Evolutionary conservation across 2,888 invertebrate genomes (phyloP).

Genomic region (Agonopterix alstromeriana): DNA sequence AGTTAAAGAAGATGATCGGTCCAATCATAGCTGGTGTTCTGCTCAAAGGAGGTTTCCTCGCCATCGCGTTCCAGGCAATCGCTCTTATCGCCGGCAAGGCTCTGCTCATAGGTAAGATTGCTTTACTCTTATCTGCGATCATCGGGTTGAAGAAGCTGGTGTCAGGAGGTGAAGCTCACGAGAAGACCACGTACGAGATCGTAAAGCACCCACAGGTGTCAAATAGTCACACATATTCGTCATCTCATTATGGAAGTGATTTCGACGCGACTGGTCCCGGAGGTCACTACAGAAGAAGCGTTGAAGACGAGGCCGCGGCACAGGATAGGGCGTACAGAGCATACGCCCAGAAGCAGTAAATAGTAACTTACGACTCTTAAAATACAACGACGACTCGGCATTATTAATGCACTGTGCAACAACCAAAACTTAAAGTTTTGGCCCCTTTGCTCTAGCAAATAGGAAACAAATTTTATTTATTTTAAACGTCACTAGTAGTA

Average conservation of each 20-base stretch:
- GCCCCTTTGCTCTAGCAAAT: constrained; percentile 32
- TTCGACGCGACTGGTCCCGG: constrained; percentile 76
- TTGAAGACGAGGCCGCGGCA: constrained; percentile 77
- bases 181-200: constrained; percentile 90
- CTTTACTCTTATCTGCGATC: constrained; percentile 85
- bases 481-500: constrained; percentile 31
- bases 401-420: constrained; percentile 11
- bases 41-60: constrained; percentile 83
- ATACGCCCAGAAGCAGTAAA: constrained; percentile 60
- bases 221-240: constrained; percentile 85
- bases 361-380: constrained; percentile 53
- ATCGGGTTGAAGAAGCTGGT: constrained; percentile 89
- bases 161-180: constrained; percentile 79
- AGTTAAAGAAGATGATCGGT: constrained; percentile 80
- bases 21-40: constrained; percentile 82
- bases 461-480: constrained; percentile 21
- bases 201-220: constrained; percentile 90
- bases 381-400: constrained; percentile 50
- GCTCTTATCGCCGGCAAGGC: constrained; percentile 89
- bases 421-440: constrained; percentile 26
- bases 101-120: constrained; percentile 89
- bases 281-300: constrained; percentile 78
- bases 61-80: constrained; percentile 85
- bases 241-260: constrained; percentile 80
- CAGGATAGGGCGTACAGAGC: constrained; percentile 80